phyloP scores from a whole-genome alignment of 2,797 vertebrate genomes.

The Mionectes olivaceus region DNA sequence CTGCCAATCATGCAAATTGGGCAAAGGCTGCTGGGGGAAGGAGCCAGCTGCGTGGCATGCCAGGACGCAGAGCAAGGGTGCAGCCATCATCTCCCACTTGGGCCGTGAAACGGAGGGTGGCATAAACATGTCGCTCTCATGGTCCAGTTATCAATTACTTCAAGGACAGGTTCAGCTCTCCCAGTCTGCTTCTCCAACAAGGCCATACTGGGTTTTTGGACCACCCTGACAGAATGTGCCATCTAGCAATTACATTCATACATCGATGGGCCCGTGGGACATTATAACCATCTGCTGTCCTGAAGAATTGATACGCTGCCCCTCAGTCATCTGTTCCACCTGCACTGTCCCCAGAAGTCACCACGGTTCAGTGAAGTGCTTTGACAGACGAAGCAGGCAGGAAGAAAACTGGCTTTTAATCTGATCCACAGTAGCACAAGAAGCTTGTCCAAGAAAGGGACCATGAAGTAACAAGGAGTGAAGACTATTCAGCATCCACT shows the following conservation, averaged over 20 bases:
- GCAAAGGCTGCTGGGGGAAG: conserved; percentile 11
- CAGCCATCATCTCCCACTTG: background rate
- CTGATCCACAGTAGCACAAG: background rate
- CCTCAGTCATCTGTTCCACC: conserved; percentile 50
- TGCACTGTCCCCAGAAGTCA: conserved; percentile 37
- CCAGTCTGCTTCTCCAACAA: background rate
- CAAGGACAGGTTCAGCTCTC: background rate
- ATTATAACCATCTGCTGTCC: conserved; percentile 53
- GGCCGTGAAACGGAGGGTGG: background rate
- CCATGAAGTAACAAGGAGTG: background rate
- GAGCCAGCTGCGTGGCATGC: conserved; percentile 53
- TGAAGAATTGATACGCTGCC: conserved; percentile 13
- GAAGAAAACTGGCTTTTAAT: conserved; percentile 9
- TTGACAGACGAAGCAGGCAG: conserved; percentile 33
- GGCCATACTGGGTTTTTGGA: background rate
- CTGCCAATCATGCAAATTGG: conserved; percentile 47
- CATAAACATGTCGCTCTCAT: background rate
- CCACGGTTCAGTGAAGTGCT: background rate
- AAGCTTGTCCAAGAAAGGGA: background rate
- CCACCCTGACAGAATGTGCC: conserved; percentile 3
- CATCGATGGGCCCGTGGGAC: background rate
- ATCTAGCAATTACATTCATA: conserved; percentile 16
- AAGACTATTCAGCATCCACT: background rate
- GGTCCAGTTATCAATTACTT: background rate
- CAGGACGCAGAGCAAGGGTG: background rate